Evolutionary conservation across 2,888 invertebrate genomes (phyloP).

Genomic region (Lasioglossum marginatum): DNA sequence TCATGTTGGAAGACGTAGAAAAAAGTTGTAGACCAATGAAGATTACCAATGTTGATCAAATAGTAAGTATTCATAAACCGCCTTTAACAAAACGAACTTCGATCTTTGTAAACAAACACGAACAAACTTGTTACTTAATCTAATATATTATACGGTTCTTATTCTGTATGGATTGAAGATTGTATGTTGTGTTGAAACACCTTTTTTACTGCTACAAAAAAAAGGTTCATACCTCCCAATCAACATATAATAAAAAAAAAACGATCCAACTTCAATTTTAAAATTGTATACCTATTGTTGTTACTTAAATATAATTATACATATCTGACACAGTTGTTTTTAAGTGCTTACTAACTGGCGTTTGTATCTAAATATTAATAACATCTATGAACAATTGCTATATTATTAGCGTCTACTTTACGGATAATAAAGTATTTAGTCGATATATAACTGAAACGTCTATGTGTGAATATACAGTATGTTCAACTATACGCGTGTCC

Average conservation of each 20-base stretch:
- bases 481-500: background rate
- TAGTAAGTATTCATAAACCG: background rate
- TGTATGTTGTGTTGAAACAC: background rate
- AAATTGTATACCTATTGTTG: constrained; percentile 9
- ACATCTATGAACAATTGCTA: constrained; percentile 32
- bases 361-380: constrained; percentile 37
- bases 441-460: constrained; percentile 26
- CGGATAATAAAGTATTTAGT: background rate
- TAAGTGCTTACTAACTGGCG: constrained; percentile 25
- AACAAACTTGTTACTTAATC: constrained; percentile 8
- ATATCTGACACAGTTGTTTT: constrained; percentile 24
- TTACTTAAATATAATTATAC: constrained; percentile 33
- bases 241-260: constrained; percentile 14
- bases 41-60: background rate
- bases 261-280: constrained; percentile 1
- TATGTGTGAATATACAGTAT: constrained; percentile 10
- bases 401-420: constrained; percentile 16
- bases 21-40: background rate
- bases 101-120: background rate
- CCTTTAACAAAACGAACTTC: background rate
- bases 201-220: constrained; percentile 7
- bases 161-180: background rate
- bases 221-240: constrained; percentile 19
- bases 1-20: background rate
- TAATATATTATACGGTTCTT: background rate